Evolutionary conservation across 1,140 invertebrate species (phyloP).

Genomic region (Chironomus tepperi): DNA sequence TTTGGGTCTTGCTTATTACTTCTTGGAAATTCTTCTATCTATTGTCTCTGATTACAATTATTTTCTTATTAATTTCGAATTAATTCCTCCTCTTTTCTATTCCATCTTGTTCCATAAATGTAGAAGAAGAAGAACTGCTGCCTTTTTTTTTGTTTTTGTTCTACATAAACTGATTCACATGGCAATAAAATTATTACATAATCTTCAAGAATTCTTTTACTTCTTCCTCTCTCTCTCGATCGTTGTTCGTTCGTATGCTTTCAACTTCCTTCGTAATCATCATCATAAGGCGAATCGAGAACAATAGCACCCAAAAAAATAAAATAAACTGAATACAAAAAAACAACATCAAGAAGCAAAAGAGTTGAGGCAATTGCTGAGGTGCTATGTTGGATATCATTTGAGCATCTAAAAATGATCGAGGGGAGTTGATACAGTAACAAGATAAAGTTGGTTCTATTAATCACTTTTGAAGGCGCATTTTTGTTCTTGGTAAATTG

Average conservation of each 20-base stretch:
- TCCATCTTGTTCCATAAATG: neutral
- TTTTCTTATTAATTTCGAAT: neutral
- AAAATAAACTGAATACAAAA: too few relatives aligned
- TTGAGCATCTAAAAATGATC: too few relatives aligned
- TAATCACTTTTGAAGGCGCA: too few relatives aligned
- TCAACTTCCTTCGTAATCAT: conserved; percentile 12
- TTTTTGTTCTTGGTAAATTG: too few relatives aligned
- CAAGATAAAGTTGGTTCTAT: too few relatives aligned
- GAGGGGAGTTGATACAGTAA: too few relatives aligned
- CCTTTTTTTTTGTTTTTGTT: neutral
- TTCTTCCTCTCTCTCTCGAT: neutral
- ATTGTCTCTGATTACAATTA: neutral
- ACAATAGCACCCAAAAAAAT: neutral
- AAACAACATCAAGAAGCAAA: neutral
- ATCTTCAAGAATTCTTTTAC: neutral
- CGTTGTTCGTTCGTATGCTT: neutral
- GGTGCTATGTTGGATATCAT: neutral
- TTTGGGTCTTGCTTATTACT: neutral
- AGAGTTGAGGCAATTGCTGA: neutral
- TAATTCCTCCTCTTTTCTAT: neutral
- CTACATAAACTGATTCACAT: neutral
- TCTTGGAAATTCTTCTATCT: neutral
- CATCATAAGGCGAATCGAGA: neutral
- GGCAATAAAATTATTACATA: conserved; percentile 9
- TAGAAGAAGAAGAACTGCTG: neutral